Percentiles rank a stretch among this genome's conserved stretches.
Conservation (phyloP, 2,113 vertebrate genomes). For the Trogon surrucura region DNA sequence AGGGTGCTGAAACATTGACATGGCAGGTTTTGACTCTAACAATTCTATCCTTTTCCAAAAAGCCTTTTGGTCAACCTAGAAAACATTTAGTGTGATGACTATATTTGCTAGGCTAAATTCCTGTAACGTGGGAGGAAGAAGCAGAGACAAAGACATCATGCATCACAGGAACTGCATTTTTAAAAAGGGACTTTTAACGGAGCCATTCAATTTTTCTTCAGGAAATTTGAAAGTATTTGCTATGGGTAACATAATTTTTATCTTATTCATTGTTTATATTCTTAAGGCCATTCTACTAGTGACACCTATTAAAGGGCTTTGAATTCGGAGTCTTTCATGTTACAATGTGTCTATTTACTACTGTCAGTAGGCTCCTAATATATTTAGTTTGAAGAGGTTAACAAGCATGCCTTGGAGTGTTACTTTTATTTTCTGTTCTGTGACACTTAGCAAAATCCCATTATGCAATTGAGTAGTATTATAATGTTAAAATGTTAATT, state of each 20-base stretch:
- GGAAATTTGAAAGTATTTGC: constrained; percentile 10
- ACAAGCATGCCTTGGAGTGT: constrained; percentile 61
- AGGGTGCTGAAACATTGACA: neutral
- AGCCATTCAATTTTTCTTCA: neutral
- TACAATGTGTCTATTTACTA: constrained; percentile 50
- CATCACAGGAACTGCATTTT: neutral
- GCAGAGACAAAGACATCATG: neutral
- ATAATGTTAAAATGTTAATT: constrained; percentile 77
- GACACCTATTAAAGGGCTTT: constrained; percentile 36
- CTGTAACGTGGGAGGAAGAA: neutral
- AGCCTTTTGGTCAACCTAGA: neutral
- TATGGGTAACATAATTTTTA: constrained; percentile 23
- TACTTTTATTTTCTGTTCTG: constrained; percentile 72
- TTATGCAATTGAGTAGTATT: constrained; percentile 64
- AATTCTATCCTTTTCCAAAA: neutral
- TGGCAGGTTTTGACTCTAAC: neutral
- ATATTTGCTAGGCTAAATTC: neutral
- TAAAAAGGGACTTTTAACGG: neutral
- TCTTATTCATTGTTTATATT: constrained; percentile 19
- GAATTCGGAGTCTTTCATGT: constrained; percentile 61
- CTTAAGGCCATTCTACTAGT: neutral
- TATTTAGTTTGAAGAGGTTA: constrained; percentile 58
- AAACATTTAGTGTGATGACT: neutral
- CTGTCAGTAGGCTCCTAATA: constrained; percentile 40
- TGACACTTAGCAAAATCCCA: constrained; percentile 70